Conservation (phyloP, 2,113 vertebrate genomes). For the Condylura cristata region DNA sequence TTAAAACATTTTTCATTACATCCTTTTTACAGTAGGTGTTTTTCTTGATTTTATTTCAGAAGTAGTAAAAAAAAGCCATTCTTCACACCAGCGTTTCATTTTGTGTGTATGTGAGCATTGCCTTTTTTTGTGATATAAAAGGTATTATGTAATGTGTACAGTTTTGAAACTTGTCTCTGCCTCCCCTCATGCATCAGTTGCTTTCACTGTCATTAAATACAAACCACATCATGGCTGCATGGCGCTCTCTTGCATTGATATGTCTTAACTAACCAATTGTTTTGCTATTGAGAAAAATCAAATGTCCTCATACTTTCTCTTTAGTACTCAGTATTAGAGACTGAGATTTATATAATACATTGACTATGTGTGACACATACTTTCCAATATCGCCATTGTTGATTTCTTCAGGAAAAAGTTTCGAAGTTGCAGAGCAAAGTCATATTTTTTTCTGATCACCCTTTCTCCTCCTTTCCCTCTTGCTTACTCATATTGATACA, state of each 20-base stretch:
- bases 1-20: not conserved
- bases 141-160: not conserved
- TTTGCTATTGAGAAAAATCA: not conserved
- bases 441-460: not conserved
- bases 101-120: not conserved
- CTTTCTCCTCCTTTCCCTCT: not conserved
- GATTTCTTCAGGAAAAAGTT: slow-evolving; percentile 10
- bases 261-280: slow-evolving; percentile 5
- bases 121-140: not conserved
- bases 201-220: not conserved
- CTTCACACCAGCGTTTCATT: slow-evolving; percentile 14
- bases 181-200: not conserved
- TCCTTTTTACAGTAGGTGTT: not conserved
- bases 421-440: not conserved
- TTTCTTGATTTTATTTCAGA: slow-evolving; percentile 12
- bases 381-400: not conserved
- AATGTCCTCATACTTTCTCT: not conserved
- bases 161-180: not conserved
- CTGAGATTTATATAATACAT: not conserved
- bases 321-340: not conserved
- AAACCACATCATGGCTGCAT: not conserved
- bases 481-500: slow-evolving; percentile 28
- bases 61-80: not conserved
- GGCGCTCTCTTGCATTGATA: not conserved
- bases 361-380: not conserved